Base-by-base conservation (phyloP, 2,888 invertebrate species). In the Drosophila pegasa region DNA sequence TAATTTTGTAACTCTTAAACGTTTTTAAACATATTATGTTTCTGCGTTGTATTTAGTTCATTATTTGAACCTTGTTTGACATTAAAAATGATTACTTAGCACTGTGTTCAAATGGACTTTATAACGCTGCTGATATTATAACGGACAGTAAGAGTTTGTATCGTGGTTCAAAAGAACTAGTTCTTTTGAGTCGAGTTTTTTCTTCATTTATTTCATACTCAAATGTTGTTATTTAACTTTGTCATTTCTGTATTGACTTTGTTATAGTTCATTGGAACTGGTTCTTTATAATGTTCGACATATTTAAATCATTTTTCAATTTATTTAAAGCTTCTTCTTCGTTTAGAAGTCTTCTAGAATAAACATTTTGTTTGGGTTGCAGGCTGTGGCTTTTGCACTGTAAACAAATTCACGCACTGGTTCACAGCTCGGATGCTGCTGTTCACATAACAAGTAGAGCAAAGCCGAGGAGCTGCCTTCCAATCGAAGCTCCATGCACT, bases 341-440 rank as follows among this genome's bases (percentile, higher is more conserved):
- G 2, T 1, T 10, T n/a, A n/a, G 2, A 25, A 10, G 0, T 8
- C 8, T 9, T n/a, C 9, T n/a, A 20, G 31, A 14, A 8, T 5
- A 31, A 25, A 3, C 25, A 10, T 37, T 12, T 27, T 16, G 76
- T 71, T 82, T 74, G 73, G 71, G 48, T 50, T 54, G 47, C 69
- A 40, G 50, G 60, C 72, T 72, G 54, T 51, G 66, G 33, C 52
- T 54, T 71, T 22, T 31, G 66, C 66, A 80, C 69, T 83, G 76
- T 79, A 87, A 85, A 85, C 76, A 85, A 83, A 76, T 70, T 81
- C 79, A 61, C 66, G 71, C 71, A 62, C 75, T 37, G 29, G 40
- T 41, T 58, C 37, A 27, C 57, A 29, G 43, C 37, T 50, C 47
- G n/a, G 52, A 64, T 56, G 64, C 27, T 45, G 33, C 60, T 60